Percentiles rank a stretch among this genome's conserved stretches.
Conservation (phyloP, 2,888 invertebrate genomes). For the Chymomyza fuscimana region DNA sequence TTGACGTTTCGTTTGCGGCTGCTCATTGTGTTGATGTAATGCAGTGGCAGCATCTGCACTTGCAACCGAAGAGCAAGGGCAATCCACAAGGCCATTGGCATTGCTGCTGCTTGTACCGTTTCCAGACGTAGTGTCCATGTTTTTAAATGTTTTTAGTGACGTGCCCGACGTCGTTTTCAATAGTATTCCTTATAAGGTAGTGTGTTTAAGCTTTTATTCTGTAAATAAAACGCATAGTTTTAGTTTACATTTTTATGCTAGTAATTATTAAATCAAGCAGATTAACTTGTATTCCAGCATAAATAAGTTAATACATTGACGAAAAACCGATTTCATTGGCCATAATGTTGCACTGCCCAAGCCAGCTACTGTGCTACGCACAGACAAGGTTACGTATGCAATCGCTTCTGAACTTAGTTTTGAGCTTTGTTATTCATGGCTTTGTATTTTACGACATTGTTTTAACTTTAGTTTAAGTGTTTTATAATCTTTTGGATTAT, state of each 20-base stretch:
- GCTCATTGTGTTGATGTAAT: slow-evolving; percentile 82
- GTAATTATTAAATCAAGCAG: slow-evolving; percentile 21
- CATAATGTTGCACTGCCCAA: slow-evolving; percentile 43
- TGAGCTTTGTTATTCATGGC: slow-evolving; percentile 12
- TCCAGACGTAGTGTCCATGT: slow-evolving; percentile 55
- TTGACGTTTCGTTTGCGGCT: slow-evolving; percentile 91
- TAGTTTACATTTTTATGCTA: slow-evolving; percentile 15
- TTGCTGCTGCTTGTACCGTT: slow-evolving; percentile 23
- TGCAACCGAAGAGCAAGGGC: slow-evolving; percentile 37
- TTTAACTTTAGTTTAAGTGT: not conserved
- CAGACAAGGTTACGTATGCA: slow-evolving; percentile 79
- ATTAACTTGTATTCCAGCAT: slow-evolving; percentile 5
- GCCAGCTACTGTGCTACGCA: slow-evolving; percentile 79
- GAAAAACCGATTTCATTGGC: slow-evolving; percentile 5
- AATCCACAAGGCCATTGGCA: slow-evolving; percentile 34
- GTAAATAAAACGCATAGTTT: slow-evolving; percentile 21
- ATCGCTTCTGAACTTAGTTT: slow-evolving; percentile 3
- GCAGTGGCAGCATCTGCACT: slow-evolving; percentile 31
- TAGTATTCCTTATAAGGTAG: slow-evolving; percentile 15
- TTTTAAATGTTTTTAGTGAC: slow-evolving; percentile 35
- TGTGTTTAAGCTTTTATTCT: slow-evolving; percentile 2
- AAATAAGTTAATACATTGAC: not conserved
- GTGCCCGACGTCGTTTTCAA: slow-evolving; percentile 59
- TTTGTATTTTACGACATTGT: slow-evolving; percentile 6
- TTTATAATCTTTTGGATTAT: slow-evolving; percentile 11